Evolutionary conservation across 2,797 vertebrate species (phyloP), one percentile per base, ranked within the genome.

Genomic region (Sebastes iracundus): DNA sequence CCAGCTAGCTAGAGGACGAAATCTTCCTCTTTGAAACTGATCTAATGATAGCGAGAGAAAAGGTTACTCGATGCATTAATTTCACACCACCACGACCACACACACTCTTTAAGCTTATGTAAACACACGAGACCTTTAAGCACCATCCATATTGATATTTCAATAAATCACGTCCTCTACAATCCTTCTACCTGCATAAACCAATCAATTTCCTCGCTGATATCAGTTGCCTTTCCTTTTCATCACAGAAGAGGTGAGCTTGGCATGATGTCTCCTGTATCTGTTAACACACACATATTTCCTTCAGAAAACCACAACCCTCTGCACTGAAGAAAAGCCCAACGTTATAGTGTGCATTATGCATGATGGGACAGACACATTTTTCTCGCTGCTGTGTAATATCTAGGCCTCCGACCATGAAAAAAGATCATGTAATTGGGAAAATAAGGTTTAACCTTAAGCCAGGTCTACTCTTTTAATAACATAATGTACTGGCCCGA

Each of bases 101-200:
- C 28, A 58, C 28, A 25, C 72, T 63, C 70, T 58, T 67, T 9
- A 32, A 12, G 27, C 25, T 38, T 2, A 67, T 62, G 68, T 42
- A 61, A 71, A 85, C 28, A 68, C 73, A 46, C 42, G 3, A 25
- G 46, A 86, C 89, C 72, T 89, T 90, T 85, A 76, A 72, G 62
- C 76, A 20, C 10, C 28, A 49, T 63, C 10, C 28, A 49, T 65
- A 77, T 14, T 35, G 61, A 82, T 68, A 62, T 72, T 77, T 67
- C 2, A 18, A 78, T 79, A 63, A 82, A 60, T 32, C 42, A 18
- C 49, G 35, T 61, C 68, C 53, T 69, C 68, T 7, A 18, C 4
- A n/a, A 58, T 68, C 32, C 13, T 30, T 65, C 64, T 20, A 53
- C 62, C 22, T 11, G 77, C n/a, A 69, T 68, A 11, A 71, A 74